Base-by-base conservation (phyloP, 2,888 invertebrate species). In the Flexamia atlantica region DNA sequence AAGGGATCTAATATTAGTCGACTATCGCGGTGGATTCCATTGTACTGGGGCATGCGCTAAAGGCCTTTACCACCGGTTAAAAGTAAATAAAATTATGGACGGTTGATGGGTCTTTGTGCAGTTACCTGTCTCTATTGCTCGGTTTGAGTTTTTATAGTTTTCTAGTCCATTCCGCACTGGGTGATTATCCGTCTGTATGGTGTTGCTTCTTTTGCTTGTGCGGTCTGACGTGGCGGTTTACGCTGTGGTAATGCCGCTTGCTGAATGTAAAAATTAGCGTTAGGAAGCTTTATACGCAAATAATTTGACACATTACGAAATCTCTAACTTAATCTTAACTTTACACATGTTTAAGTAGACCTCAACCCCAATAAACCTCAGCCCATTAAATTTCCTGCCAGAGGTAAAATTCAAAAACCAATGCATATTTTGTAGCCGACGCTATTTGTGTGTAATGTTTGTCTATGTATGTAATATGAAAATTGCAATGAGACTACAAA, bases 1-100 rank as follows among this genome's bases (percentile, higher is more conserved):
- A 79, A 79, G 79, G 79, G 20, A 57, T 79, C 79, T 79, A 79
- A 79, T 79, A 79, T 79, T 79, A 79, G 79, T 79, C 79, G 28
- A 57, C 79, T 36, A 57, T 76, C 28, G 50, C 50, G 50, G 50
- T 76, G 57, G 57, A 79, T 79, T 50, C 79, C 57, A 57, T 79
- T 57, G 79, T 79, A 36, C 57, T 14, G 76, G 79, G 50, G 76
- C 76, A 76, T 57, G 79, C 30, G 50, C 79, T 57, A 79, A 79
- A 28, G 10, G 57, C 57, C n/a, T 57, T 46, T 53, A 28, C 23
- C 30, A 36, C 79, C 79, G 32, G 79, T 79, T 79, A 79, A 79
- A 79, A 79, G 79, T 79, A 79, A 79, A 79, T 79, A 79, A 79
- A 79, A 28, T 79, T 79, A 79, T 79, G 50, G 42, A 79, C 25